Base-by-base conservation (phyloP, 2,113 vertebrate genomes). In the Laticauda laticaudata region DNA sequence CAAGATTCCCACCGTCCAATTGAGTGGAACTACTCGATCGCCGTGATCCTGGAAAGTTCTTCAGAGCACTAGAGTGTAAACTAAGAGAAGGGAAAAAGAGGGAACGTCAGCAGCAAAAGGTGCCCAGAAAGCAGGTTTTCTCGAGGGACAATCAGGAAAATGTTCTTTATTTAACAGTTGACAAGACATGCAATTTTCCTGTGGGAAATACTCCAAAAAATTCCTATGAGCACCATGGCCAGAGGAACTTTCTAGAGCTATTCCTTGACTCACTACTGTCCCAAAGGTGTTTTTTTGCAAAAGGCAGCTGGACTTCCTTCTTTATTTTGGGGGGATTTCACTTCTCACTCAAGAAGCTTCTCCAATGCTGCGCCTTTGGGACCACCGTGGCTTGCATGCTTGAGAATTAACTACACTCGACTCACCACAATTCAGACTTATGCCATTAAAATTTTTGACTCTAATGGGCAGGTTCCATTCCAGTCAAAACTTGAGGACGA, bases 1-100 rank as follows among this genome's bases (percentile, higher is more conserved):
- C 98, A 90, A 98, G 96, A 53, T 97, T 96, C 86, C 97, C 96
- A 56, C 98, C 98, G 0, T 99, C 98, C 97, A 99, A 94, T 98
- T 99, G 98, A 0, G 98, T 98, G 93, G 98, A 99, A 97, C 98
- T 98, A 91, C 99, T 99, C 0, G 99, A 99, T n/a, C 98, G 96
- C 51, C 99, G 96, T 2, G 99, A 98, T 0, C 98, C 97, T 0
- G 98, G 97, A 91, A 99, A 99, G 0, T 97, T 98, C 91, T 98
- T 98, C 95, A 99, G 97, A 51, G 99, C 98, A 1, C 98, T 98
- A 87, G 98, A 98, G 87, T 99, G 99, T 88, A 99, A 98, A 96
- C 99, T 99, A 96, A 51, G 12, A 75, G 94, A 55, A 59, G 23
- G 8, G 24, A 45, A 93, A 61, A 94, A 56, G n/a, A 51, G 15